These are phyloP conservation scores for Lerista edwardsae DNA, from an alignment of 2,797 vertebrate species.

Conservation along the genomic window DNA sequence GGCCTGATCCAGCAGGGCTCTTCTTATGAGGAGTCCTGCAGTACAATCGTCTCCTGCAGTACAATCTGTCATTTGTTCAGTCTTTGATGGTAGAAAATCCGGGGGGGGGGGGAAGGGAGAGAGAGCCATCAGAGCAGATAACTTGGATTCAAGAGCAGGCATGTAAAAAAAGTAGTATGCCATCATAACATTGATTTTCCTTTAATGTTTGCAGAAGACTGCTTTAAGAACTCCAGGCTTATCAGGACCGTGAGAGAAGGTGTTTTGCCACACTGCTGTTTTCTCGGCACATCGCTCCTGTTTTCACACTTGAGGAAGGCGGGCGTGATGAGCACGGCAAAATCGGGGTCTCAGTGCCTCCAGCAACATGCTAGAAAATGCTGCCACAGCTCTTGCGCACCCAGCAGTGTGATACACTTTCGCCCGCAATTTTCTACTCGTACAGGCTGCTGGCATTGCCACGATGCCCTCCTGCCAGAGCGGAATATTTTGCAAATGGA, in stretches of 20 bases:
- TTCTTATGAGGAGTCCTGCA: too few relatives aligned
- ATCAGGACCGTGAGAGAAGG: background rate
- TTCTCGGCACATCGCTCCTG: background rate
- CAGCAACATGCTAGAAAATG: rapidly evolving
- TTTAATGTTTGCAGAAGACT: constrained; percentile 22
- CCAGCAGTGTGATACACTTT: background rate
- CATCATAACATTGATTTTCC: background rate
- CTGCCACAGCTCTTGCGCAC: background rate
- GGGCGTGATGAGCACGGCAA: rapidly evolving
- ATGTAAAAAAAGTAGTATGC: too few relatives aligned
- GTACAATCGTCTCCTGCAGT: too few relatives aligned
- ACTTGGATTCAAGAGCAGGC: too few relatives aligned
- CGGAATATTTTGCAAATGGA: background rate
- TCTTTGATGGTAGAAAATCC: too few relatives aligned
- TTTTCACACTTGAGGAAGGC: background rate
- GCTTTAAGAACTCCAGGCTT: constrained; percentile 1
- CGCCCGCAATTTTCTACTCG: background rate
- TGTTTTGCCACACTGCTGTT: background rate
- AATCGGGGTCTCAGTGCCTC: background rate
- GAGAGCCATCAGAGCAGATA: too few relatives aligned
- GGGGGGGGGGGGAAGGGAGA: too few relatives aligned
- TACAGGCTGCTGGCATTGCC: background rate
- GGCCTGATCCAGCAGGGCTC: too few relatives aligned
- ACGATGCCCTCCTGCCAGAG: background rate
- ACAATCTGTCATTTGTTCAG: too few relatives aligned